Evolutionary conservation across 2,888 invertebrate genomes (phyloP), one percentile per base, ranked within the genome.

Genomic region (Cephus pygmeus): DNA sequence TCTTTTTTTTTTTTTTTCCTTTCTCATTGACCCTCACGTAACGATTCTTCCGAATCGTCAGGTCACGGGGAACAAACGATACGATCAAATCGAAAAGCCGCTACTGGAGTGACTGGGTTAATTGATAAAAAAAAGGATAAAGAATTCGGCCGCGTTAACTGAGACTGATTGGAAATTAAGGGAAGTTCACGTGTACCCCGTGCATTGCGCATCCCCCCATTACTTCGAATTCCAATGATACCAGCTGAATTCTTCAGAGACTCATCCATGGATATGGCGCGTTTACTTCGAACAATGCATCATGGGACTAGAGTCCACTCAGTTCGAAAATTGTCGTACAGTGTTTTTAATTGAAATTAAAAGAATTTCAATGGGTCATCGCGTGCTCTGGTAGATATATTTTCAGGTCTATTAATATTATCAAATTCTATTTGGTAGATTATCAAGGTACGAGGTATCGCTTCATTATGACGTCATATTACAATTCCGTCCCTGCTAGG

Each of bases 121-220:
- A 75, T 69, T 36, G 33, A 69, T 69, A 34, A 35, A 77, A 12
- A 12, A 73, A 33, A 34, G 35, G 12, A 23, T 34, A 30, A 31
- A 56, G 56, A 31, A 31, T 12, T 31, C 74, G 68, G 33, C 56
- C 77, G 12, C 73, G 30, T 56, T 75, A 31, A 77, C 73, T 69
- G 75, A 75, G 74, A 35, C 34, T 31, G 75, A 77, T 77, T 34
- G 73, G 73, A 73, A 73, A 73, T 77, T 34, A 73, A 73, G 31
- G 68, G 31, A 77, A 77, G 30, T 15, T 73, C 68, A 56, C 23
- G 56, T 56, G 9, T 56, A 15, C 56, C 23, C 15, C 56, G 15
- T 56, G 23, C 9, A 56, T 23, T 56, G 56, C 56, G 56, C 56
- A 56, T 40, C 56, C 56, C 23, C 9, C 56, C 1, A 0, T 56